These are phyloP conservation scores for Physocephala rufipes DNA, from an alignment of 2,888 invertebrate species.

Conservation along the genomic window DNA sequence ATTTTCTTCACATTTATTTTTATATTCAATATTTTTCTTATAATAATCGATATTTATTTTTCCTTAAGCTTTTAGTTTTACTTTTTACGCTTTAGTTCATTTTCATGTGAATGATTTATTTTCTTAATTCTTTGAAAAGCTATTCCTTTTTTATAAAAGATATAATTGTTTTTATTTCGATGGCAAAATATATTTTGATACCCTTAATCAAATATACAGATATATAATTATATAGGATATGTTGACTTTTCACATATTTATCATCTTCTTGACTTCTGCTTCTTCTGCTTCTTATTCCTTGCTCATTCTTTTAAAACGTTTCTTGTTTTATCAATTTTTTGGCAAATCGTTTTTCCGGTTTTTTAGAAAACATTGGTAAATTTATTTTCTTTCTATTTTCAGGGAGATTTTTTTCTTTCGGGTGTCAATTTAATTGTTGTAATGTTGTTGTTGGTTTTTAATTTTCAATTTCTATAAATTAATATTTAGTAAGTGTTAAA, in stretches of 20 bases:
- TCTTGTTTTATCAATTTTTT: conserved; percentile 38
- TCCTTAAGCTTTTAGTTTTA: conserved; percentile 28
- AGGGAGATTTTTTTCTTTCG: conserved; percentile 38
- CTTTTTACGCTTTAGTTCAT: conserved; percentile 9
- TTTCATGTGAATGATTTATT: no score
- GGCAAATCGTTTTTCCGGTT: conserved; percentile 38
- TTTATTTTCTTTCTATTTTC: conserved; percentile 24
- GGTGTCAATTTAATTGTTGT: conserved; percentile 17
- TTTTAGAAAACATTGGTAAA: conserved; percentile 8
- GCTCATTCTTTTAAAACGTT: not conserved
- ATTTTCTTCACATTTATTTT: no score
- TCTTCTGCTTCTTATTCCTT: conserved; percentile 22
- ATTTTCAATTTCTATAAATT: not conserved
- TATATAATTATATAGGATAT: conserved; percentile 52
- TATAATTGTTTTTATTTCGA: no score
- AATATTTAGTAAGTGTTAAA: not conserved
- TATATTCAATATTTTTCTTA: conserved; percentile 13
- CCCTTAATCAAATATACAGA: conserved; percentile 45
- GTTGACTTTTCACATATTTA: conserved; percentile 61
- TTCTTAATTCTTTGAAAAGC: conserved; percentile 31
- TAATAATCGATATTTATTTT: not conserved
- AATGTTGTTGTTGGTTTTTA: not conserved
- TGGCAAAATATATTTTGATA: conserved; percentile 36
- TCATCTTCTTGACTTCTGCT: conserved; percentile 18
- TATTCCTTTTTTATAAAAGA: conserved; percentile 22